Conservation (phyloP, 2,113 vertebrate species). For the Xyrauchen texanus region DNA sequence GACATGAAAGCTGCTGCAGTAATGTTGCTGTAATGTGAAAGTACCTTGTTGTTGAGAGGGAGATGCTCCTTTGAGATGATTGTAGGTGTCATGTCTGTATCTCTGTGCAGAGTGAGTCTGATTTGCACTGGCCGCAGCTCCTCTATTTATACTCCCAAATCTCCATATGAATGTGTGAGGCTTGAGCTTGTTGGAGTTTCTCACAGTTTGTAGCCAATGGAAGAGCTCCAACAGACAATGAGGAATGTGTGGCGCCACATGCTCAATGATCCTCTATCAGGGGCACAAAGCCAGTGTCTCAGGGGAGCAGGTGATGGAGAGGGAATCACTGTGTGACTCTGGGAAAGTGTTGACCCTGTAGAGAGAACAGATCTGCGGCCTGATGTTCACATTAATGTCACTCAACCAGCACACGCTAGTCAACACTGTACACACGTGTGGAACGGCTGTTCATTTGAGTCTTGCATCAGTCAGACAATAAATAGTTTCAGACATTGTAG, state of each 20-base stretch:
- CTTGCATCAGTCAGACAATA: background rate
- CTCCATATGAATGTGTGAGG: slow-evolving; percentile 76
- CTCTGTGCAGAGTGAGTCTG: slow-evolving; percentile 62
- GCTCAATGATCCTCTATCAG: slow-evolving; percentile 16
- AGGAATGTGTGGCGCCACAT: slow-evolving; percentile 46
- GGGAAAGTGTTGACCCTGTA: slow-evolving; percentile 70
- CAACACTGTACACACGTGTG: background rate
- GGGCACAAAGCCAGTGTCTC: background rate
- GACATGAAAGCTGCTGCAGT: slow-evolving; percentile 36
- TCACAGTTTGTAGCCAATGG: slow-evolving; percentile 74
- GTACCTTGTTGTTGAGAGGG: slow-evolving; percentile 67
- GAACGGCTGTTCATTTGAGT: too few species aligned
- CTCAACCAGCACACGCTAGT: slow-evolving; percentile 22
- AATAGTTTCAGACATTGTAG: background rate
- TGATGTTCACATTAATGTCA: slow-evolving; percentile 43
- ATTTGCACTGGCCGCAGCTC: slow-evolving; percentile 52
- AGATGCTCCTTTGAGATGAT: slow-evolving; percentile 62
- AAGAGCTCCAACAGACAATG: slow-evolving; percentile 51
- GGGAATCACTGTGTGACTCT: slow-evolving; percentile 60
- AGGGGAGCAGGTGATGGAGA: slow-evolving; percentile 56
- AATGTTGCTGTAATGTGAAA: slow-evolving; percentile 22
- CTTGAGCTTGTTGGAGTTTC: slow-evolving; percentile 66
- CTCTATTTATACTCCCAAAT: slow-evolving; percentile 72
- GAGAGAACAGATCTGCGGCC: slow-evolving; percentile 39
- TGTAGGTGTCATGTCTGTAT: slow-evolving; percentile 68